Conservation (phyloP, 2,797 vertebrate genomes). For the Apodemus agrarius region DNA sequence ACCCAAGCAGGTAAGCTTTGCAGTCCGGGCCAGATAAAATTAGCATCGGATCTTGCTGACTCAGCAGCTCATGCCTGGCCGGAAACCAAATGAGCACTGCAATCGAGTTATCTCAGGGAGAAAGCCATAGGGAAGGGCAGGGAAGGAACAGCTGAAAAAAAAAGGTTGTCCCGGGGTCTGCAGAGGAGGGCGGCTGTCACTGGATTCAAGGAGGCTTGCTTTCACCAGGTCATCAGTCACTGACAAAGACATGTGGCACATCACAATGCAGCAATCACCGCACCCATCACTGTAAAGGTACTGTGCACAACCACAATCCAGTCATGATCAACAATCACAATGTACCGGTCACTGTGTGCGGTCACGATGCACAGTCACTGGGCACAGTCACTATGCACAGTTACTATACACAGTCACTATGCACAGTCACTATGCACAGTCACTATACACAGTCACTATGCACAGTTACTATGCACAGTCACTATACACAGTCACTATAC, state of each 20-base stretch:
- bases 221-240: neutral
- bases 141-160: neutral
- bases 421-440: too few relatives aligned
- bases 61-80: neutral
- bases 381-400: too few relatives aligned
- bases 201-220: neutral
- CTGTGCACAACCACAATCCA: neutral
- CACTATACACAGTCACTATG: neutral
- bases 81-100: neutral
- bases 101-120: neutral
- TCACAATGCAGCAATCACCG: neutral
- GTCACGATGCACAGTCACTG: neutral
- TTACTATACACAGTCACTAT: neutral
- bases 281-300: neutral
- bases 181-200: neutral
- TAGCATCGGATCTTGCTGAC: neutral
- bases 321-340: neutral
- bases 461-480: neutral
- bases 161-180: neutral
- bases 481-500: too few relatives aligned
- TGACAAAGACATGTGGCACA: neutral
- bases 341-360: neutral
- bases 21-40: neutral
- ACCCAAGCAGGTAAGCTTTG: neutral
- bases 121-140: neutral